Percentiles rank a stretch among this genome's conserved stretches.
Conservation (phyloP, 2,113 vertebrate species). For the Myodes glareolus region DNA sequence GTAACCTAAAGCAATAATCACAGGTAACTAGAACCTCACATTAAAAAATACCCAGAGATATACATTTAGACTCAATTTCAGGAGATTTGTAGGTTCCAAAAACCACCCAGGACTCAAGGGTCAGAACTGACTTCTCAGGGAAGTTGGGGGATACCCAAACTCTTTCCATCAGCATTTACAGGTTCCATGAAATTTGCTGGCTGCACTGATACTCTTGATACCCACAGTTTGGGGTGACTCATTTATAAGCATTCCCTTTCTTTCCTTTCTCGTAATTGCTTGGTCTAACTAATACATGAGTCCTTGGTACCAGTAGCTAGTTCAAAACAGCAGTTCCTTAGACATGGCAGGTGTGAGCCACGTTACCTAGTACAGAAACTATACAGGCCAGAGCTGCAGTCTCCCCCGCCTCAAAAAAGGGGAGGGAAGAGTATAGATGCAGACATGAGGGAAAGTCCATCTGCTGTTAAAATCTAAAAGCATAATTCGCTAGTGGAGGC, state of each 20-base stretch:
- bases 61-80: neutral
- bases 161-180: neutral
- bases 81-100: neutral
- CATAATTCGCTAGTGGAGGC: neutral
- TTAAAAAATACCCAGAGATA: neutral
- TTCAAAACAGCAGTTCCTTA: neutral
- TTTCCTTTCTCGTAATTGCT: neutral
- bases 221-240: neutral
- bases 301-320: neutral
- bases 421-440: neutral
- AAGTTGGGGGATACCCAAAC: neutral
- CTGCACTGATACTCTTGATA: neutral
- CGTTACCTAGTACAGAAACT: neutral
- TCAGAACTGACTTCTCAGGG: neutral
- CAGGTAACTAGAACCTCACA: neutral
- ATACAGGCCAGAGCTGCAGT: neutral
- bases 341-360: neutral
- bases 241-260: neutral
- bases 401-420: neutral
- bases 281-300: neutral
- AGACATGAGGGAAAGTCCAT: conserved; percentile 31
- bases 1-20: neutral
- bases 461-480: conserved; percentile 59
- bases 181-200: neutral
- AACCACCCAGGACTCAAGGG: neutral